Evolutionary conservation across 2,113 vertebrate species (phyloP).

Genomic region (Piaya cayana): DNA sequence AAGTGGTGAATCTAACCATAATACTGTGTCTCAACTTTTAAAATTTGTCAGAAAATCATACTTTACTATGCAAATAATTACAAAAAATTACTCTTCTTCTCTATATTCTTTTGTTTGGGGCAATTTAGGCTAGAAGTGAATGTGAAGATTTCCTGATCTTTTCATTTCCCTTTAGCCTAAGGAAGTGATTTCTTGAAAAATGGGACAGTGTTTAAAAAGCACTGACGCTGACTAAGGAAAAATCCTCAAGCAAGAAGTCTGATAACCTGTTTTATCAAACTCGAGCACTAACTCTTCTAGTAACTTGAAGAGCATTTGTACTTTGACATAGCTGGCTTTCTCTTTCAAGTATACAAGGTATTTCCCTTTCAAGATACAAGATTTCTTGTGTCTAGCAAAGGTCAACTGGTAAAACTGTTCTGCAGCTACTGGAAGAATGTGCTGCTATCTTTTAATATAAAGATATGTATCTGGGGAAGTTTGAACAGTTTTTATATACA

Average conservation of each 20-base stretch:
- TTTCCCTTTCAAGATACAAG: too few relatives aligned
- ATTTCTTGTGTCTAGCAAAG: background rate
- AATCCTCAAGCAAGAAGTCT: background rate
- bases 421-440: background rate
- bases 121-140: background rate
- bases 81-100: background rate
- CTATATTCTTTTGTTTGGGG: background rate
- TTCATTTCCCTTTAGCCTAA: background rate
- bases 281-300: background rate
- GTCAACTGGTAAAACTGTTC: background rate
- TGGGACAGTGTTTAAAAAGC: background rate
- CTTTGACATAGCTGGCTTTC: background rate
- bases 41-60: background rate
- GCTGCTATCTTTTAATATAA: background rate
- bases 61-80: background rate
- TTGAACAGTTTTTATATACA: background rate
- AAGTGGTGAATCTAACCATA: background rate
- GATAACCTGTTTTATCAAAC: background rate
- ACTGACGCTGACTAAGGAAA: background rate
- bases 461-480: background rate
- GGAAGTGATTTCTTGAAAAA: background rate
- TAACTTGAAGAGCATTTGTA: background rate
- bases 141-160: background rate
- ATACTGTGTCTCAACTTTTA: background rate
- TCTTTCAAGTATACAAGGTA: background rate